Percentiles rank a stretch among this genome's conserved stretches.
These are phyloP conservation scores for Staurois parvus DNA, from an alignment of 2,797 vertebrate genomes.

Conservation along the genomic window DNA sequence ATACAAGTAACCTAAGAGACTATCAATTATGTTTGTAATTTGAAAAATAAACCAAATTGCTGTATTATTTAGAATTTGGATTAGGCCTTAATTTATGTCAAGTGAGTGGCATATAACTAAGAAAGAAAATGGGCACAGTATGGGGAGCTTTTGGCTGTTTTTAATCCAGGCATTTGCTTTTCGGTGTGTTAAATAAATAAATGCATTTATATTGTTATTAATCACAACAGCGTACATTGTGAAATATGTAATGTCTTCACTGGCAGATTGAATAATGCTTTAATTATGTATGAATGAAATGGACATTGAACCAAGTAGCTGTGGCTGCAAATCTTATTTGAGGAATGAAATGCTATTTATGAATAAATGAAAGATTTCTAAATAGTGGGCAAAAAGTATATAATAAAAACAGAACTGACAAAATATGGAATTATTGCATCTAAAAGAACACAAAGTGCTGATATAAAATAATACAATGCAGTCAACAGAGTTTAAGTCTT, in stretches of 20 bases:
- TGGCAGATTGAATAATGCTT: conserved; percentile 47
- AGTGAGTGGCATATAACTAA: not conserved
- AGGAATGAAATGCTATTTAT: conserved; percentile 34
- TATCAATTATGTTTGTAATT: not conserved
- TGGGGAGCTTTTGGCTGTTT: not conserved
- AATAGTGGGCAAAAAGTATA: not conserved
- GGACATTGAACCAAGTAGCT: conserved; percentile 34
- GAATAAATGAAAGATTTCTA: not conserved
- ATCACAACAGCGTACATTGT: conserved; percentile 44
- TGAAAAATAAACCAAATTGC: not conserved
- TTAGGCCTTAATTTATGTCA: not conserved
- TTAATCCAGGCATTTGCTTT: not conserved
- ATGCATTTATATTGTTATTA: conserved; percentile 41
- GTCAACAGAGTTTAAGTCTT: too few relatives aligned
- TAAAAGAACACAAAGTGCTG: too few relatives aligned
- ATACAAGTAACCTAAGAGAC: not conserved
- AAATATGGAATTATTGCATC: too few relatives aligned
- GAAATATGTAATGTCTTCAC: conserved; percentile 50
- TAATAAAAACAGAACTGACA: too few relatives aligned
- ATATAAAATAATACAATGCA: too few relatives aligned
- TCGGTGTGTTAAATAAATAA: conserved; percentile 21
- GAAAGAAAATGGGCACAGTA: not conserved
- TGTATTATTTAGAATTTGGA: not conserved
- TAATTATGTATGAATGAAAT: conserved; percentile 49
- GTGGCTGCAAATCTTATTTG: conserved; percentile 21